These are phyloP conservation scores for Stylophora pistillata DNA, from an alignment of 64 coral and sea anemone species.

Conservation along the genomic window DNA sequence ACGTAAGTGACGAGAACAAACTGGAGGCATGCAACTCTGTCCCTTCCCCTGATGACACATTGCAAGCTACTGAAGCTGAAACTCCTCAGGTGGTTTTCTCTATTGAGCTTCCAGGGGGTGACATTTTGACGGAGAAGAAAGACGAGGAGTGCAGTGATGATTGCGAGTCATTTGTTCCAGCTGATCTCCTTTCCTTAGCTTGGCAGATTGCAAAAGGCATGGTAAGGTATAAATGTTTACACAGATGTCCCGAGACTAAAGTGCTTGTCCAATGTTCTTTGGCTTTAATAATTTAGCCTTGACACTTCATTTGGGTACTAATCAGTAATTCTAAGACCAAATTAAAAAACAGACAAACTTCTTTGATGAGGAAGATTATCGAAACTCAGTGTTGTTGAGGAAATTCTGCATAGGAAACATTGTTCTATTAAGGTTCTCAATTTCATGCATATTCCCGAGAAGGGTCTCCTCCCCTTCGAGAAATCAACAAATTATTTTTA, in stretches of 20 bases:
- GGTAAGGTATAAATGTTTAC: no score
- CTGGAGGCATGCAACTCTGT: background rate
- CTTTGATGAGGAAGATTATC: no score
- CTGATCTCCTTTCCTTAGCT: slow-evolving; percentile 53
- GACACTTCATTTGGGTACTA: no score
- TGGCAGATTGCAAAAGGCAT: slow-evolving; percentile 69
- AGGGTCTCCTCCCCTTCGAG: no score
- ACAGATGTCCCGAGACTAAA: background rate
- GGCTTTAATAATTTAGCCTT: no score
- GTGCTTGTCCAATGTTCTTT: background rate
- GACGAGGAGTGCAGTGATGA: slow-evolving; percentile 2
- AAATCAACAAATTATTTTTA: no score
- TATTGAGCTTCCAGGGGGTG: background rate
- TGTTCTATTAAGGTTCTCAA: no score
- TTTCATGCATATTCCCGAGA: no score
- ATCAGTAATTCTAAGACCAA: no score
- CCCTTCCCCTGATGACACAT: background rate
- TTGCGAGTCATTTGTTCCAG: slow-evolving; percentile 38
- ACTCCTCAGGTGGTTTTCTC: slow-evolving; percentile 13
- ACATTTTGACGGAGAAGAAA: background rate
- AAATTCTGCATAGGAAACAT: no score
- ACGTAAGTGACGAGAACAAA: background rate
- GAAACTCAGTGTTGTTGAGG: no score
- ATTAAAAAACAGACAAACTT: no score
- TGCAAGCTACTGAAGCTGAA: background rate